These are phyloP conservation scores for Pseudorhiza aurosa DNA, from an alignment of 30 jellyfish, hydroid and myxozoan genomes.

Conservation along the genomic window DNA sequence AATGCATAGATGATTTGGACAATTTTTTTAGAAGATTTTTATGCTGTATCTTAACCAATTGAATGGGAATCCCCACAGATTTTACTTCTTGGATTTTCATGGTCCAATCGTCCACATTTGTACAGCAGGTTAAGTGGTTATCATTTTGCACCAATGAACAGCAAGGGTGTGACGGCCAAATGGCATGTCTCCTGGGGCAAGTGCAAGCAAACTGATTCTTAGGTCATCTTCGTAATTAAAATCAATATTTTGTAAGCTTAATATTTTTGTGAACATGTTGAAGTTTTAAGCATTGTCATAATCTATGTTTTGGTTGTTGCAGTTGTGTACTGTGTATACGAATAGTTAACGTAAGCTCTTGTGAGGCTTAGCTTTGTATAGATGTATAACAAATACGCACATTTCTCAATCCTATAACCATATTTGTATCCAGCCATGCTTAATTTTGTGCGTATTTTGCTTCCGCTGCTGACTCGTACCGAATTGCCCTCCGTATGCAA, in stretches of 20 bases:
- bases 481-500: no score
- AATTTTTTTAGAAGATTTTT: no score
- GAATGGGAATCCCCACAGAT: no score
- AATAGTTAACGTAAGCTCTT: constrained; percentile 51
- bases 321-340: constrained; percentile 93
- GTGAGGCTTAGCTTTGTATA: constrained; percentile 68
- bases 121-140: no score
- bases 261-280: constrained; percentile 43
- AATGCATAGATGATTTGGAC: no score
- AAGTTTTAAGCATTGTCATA: constrained; percentile 20
- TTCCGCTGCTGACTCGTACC: background rate
- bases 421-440: constrained; percentile 41
- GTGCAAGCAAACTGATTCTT: no score
- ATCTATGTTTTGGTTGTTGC: constrained; percentile 67
- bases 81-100: no score
- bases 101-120: no score
- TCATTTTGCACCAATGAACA: no score
- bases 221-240: background rate
- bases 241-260: constrained; percentile 3
- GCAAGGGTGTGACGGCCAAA: no score
- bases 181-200: no score
- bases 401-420: constrained; percentile 42
- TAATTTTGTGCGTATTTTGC: background rate
- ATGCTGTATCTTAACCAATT: no score
- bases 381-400: constrained; percentile 68